Evolutionary conservation across 2,797 vertebrate genomes (phyloP).

Genomic region (Cynopterus sphinx): DNA sequence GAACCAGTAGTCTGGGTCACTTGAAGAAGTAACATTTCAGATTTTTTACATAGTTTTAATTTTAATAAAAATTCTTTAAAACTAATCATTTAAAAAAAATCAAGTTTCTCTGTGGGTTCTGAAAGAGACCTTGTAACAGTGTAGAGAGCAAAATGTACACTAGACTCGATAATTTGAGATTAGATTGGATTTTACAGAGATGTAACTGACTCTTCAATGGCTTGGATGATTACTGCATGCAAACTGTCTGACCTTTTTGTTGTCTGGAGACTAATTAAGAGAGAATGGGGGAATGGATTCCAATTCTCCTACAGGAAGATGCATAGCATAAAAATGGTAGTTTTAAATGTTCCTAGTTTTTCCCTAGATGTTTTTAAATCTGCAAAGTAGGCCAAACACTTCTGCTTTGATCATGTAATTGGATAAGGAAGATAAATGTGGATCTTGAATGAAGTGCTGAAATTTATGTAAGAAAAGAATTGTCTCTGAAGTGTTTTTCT

Average conservation of each 20-base stretch:
- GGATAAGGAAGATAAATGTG: slow-evolving; percentile 65
- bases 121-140: background rate
- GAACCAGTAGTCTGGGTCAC: slow-evolving; percentile 29
- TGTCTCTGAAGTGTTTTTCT: slow-evolving; percentile 37
- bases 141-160: slow-evolving; percentile 46
- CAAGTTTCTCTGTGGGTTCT: slow-evolving; percentile 46
- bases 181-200: background rate
- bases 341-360: slow-evolving; percentile 49
- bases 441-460: slow-evolving; percentile 10
- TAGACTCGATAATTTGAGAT: slow-evolving; percentile 17
- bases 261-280: slow-evolving; percentile 42
- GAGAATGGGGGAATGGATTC: background rate
- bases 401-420: slow-evolving; percentile 70
- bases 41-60: slow-evolving; percentile 52
- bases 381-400: slow-evolving; percentile 48
- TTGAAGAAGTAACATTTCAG: slow-evolving; percentile 56
- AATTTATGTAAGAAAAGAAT: background rate
- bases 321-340: background rate
- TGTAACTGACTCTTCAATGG: slow-evolving; percentile 48
- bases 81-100: slow-evolving; percentile 57
- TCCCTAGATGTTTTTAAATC: slow-evolving; percentile 51
- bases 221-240: background rate
- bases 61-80: slow-evolving; percentile 55
- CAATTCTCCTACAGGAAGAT: background rate
- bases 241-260: slow-evolving; percentile 22